phyloP scores from a whole-genome alignment of 1,140 invertebrate species.

The Leptinotarsa undecemlineata region DNA sequence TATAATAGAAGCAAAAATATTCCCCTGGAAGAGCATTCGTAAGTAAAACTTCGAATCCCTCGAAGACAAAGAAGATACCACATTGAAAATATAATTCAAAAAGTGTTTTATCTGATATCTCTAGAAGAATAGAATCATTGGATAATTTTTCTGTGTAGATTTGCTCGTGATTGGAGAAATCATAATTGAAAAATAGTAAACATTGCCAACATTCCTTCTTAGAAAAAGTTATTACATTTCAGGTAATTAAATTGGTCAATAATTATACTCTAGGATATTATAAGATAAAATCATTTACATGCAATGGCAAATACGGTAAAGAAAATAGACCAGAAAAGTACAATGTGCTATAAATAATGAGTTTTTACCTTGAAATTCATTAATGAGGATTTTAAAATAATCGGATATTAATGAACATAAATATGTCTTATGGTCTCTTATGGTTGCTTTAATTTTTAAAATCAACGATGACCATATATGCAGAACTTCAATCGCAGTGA shows the following conservation, averaged over 20 bases:
- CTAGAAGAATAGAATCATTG: too few relatives aligned
- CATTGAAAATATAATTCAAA: too few relatives aligned
- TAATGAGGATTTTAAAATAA: not conserved
- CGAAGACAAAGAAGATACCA: too few relatives aligned
- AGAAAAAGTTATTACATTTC: not conserved
- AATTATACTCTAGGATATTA: not conserved
- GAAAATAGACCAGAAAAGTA: not conserved
- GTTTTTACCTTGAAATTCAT: constrained; percentile 1
- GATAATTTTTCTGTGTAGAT: too few relatives aligned
- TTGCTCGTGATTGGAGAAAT: too few relatives aligned
- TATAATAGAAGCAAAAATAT: too few relatives aligned
- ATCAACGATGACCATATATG: not conserved
- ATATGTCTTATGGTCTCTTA: not conserved
- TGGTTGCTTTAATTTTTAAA: not conserved
- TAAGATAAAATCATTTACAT: constrained; percentile 1
- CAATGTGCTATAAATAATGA: not conserved
- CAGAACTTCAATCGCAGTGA: not conserved
- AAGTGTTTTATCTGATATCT: too few relatives aligned
- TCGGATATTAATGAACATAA: not conserved
- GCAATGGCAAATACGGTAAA: not conserved
- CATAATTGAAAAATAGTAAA: too few relatives aligned
- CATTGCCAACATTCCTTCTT: too few relatives aligned
- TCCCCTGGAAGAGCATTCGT: too few relatives aligned
- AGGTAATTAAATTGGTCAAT: not conserved
- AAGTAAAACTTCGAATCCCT: too few relatives aligned